Percentiles rank a stretch among this genome's conserved stretches.
phyloP scores from a whole-genome alignment of 2,797 vertebrate species.

The Dicrostonyx torquatus region DNA sequence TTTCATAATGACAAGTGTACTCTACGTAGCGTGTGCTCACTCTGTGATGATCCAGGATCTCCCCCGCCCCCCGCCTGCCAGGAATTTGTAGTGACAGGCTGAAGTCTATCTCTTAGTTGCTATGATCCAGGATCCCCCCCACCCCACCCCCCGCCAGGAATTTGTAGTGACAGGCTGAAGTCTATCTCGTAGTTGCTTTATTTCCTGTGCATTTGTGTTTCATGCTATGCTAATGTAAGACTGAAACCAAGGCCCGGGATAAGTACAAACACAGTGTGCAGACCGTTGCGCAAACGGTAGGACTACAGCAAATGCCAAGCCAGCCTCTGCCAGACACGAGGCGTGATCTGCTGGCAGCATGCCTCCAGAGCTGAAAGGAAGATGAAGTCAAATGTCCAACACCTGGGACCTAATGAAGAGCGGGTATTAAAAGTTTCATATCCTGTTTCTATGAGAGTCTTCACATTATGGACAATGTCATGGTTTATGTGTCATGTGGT shows the following conservation, averaged over 20 bases:
- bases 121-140: conserved; percentile 55
- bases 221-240: conserved; percentile 65
- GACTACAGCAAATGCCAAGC: background rate
- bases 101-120: conserved; percentile 74
- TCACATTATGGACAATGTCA: conserved; percentile 22
- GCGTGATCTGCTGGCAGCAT: conserved; percentile 65
- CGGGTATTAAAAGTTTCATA: conserved; percentile 61
- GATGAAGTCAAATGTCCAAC: conserved; percentile 71
- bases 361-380: conserved; percentile 63
- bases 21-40: conserved; percentile 65
- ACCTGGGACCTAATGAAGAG: conserved; percentile 68
- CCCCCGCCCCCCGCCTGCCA: background rate
- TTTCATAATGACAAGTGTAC: conserved; percentile 74
- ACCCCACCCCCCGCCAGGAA: background rate
- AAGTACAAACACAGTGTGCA: conserved; percentile 50
- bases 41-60: conserved; percentile 50
- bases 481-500: conserved; percentile 46
- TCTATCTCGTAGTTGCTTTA: conserved; percentile 70
- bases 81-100: conserved; percentile 76
- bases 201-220: conserved; percentile 66
- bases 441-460: conserved; percentile 74
- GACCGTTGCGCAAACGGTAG: background rate
- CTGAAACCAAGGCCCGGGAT: conserved; percentile 70
- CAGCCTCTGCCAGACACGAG: conserved; percentile 46
- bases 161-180: conserved; percentile 80